phyloP scores from a whole-genome alignment of 2,113 vertebrate species.

The Mobula birostris region DNA sequence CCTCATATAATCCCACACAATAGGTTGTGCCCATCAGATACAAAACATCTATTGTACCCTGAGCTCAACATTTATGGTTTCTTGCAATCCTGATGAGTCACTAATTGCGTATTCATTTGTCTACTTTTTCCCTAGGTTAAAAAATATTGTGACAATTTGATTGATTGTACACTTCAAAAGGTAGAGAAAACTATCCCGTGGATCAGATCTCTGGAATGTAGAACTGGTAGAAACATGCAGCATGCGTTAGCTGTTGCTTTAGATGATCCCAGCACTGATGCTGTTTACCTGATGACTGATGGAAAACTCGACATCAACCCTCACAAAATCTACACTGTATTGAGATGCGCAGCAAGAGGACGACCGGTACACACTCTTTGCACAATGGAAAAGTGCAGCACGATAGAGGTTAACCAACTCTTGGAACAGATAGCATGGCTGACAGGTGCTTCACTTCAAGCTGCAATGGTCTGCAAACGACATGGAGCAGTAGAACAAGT shows the following conservation, averaged over 20 bases:
- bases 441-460: slow-evolving; percentile 40
- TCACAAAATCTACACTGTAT: background rate
- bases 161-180: background rate
- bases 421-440: background rate
- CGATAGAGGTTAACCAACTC: background rate
- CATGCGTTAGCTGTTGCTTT: background rate
- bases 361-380: background rate
- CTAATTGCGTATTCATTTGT: background rate
- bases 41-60: background rate
- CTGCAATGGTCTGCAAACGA: background rate
- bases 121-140: slow-evolving; percentile 15
- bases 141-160: background rate
- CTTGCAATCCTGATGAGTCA: background rate
- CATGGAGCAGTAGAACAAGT: slow-evolving; percentile 1
- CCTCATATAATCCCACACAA: background rate
- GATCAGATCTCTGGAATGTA: background rate
- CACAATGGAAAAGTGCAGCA: background rate
- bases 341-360: background rate
- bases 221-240: background rate
- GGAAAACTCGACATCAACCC: background rate
- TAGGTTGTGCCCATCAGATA: background rate
- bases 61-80: background rate
- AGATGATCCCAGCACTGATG: slow-evolving; percentile 9
- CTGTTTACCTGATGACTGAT: background rate
- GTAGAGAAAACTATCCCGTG: slow-evolving; percentile 37